These are phyloP conservation scores for Nannospalax galili DNA, from an alignment of 2,113 vertebrate species.

Conservation along the genomic window DNA sequence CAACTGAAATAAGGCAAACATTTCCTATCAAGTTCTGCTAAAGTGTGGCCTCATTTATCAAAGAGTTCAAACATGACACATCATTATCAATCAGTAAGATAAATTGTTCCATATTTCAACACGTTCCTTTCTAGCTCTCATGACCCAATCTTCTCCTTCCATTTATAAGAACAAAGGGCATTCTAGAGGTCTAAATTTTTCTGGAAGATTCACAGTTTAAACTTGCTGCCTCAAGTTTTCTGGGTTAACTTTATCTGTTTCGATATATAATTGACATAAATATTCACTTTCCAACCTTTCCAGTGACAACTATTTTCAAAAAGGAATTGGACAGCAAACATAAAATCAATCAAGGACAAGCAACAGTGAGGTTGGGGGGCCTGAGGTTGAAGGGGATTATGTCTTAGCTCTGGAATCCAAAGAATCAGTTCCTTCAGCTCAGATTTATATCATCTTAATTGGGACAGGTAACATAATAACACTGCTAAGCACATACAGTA, in stretches of 20 bases:
- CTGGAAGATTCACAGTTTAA: neutral
- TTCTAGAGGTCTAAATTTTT: neutral
- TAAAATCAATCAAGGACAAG: neutral
- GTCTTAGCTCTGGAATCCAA: neutral
- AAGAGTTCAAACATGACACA: neutral
- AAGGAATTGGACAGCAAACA: neutral
- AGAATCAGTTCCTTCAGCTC: neutral
- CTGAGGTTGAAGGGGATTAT: neutral
- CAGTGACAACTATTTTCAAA: neutral
- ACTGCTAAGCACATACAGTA: conserved; percentile 48
- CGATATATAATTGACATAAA: neutral
- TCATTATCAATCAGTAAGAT: neutral
- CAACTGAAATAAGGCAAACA: neutral
- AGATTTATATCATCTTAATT: neutral
- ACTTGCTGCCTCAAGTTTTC: neutral
- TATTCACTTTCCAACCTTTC: neutral
- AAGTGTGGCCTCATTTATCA: neutral
- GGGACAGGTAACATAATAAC: neutral
- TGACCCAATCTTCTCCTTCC: neutral
- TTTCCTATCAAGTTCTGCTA: neutral
- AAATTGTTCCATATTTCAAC: neutral
- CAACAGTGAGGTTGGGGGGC: neutral
- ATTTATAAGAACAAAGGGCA: neutral
- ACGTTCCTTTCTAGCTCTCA: neutral
- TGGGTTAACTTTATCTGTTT: conserved; percentile 16